Conservation (phyloP, 1,140 invertebrate species). For the Psilanteris sp. region DNA sequence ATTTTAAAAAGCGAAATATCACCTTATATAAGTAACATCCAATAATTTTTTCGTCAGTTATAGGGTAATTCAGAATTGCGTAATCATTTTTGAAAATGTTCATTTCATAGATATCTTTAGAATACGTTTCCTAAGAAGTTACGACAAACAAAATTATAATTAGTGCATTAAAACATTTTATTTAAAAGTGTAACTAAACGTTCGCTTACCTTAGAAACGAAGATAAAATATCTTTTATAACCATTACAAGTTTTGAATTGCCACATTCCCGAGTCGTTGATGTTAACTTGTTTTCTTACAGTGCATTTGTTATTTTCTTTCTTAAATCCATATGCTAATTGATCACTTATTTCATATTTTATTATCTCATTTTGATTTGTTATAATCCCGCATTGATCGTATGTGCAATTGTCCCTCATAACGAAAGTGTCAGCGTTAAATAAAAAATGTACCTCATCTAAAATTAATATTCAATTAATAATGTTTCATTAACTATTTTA, state of each 20-base stretch:
- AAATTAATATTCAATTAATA: not conserved
- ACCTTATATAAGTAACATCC: too few species aligned
- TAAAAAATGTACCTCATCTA: not conserved
- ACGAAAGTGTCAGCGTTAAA: too few species aligned
- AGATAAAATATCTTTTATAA: not conserved
- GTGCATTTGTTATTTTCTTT: not conserved
- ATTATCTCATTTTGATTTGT: constrained; percentile 2
- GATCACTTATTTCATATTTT: not conserved
- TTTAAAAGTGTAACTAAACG: not conserved
- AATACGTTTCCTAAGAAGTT: not conserved
- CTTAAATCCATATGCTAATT: not conserved
- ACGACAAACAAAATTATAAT: too few species aligned
- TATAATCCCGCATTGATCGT: not conserved
- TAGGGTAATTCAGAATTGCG: too few species aligned
- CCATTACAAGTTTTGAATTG: not conserved
- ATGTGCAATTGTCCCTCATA: too few species aligned
- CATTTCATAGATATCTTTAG: too few species aligned
- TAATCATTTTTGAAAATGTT: too few species aligned
- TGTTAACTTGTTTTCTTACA: not conserved
- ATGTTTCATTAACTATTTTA: too few species aligned
- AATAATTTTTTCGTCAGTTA: too few species aligned
- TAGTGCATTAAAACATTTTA: not conserved
- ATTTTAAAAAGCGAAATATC: too few species aligned
- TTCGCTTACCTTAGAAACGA: not conserved
- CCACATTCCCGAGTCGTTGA: not conserved